A percentile compares a stretch with the other conserved stretches of the same genome.
These are phyloP conservation scores for Branchipolynoe longqiensis DNA, from an alignment of 2,888 invertebrate species.

Conservation along the genomic window DNA sequence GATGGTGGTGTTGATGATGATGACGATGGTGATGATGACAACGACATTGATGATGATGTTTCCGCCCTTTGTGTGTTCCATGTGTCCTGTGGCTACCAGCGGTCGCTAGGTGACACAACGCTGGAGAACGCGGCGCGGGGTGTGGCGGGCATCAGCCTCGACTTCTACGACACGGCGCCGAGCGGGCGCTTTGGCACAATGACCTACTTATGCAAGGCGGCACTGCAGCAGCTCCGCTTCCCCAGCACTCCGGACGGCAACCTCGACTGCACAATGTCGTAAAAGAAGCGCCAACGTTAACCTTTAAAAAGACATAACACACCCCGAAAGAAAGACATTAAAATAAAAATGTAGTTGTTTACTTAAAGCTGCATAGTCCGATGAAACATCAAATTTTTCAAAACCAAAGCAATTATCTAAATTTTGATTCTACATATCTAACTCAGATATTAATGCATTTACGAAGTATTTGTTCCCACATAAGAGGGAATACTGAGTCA, in stretches of 20 bases:
- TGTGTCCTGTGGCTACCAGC: conserved; percentile 19
- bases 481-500: no score
- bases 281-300: background rate
- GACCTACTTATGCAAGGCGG: conserved; percentile 89
- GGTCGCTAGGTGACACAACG: conserved; percentile 22
- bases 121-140: conserved; percentile 83
- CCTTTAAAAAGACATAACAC: background rate
- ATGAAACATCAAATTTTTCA: no score
- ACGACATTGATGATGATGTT: no score
- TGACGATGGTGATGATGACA: no score
- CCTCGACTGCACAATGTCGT: conserved; percentile 75
- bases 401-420: no score
- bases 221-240: conserved; percentile 76
- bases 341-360: background rate
- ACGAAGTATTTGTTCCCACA: no score
- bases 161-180: conserved; percentile 98
- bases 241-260: conserved; percentile 72
- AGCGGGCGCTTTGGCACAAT: conserved; percentile 98
- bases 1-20: no score
- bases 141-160: conserved; percentile 96
- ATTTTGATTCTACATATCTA: no score
- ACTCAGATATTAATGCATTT: no score
- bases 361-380: background rate
- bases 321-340: background rate
- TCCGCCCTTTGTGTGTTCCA: no score